A percentile compares a stretch with the other conserved stretches of the same genome.
phyloP scores from a whole-genome alignment of 92 coral and sea anemone species.

The Zoanthus sociatus region DNA sequence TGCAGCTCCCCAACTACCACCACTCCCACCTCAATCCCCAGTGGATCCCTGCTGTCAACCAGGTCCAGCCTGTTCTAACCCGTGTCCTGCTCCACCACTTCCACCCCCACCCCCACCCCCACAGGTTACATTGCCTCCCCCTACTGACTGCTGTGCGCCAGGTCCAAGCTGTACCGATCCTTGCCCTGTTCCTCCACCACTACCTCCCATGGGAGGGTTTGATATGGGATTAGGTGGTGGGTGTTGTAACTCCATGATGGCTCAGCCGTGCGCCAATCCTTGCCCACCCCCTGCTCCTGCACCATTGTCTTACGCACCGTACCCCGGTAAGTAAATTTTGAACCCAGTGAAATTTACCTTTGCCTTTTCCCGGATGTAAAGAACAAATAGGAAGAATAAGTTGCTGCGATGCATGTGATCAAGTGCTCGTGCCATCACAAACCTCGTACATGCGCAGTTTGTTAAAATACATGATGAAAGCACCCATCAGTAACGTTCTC shows the following conservation, averaged over 20 bases:
- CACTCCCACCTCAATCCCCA: slow-evolving; percentile 9
- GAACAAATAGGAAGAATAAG: too few relatives aligned
- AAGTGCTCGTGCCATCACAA: too few relatives aligned
- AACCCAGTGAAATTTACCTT: neutral
- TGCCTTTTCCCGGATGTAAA: too few relatives aligned
- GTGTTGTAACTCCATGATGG: slow-evolving; percentile 79
- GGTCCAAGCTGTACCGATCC: slow-evolving; percentile 77
- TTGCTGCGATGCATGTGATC: too few relatives aligned
- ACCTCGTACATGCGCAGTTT: too few relatives aligned
- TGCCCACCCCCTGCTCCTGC: slow-evolving; percentile 78
- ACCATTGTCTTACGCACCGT: slow-evolving; percentile 80
- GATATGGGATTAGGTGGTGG: slow-evolving; percentile 62
- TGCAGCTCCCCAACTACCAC: neutral
- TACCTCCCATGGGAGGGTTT: slow-evolving; percentile 50
- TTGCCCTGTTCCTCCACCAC: slow-evolving; percentile 61
- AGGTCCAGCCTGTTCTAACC: neutral
- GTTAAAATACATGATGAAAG: too few relatives aligned
- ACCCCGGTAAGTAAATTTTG: slow-evolving; percentile 70
- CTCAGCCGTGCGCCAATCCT: slow-evolving; percentile 78
- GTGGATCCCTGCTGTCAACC: slow-evolving; percentile 15
- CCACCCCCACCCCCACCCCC: slow-evolving; percentile 32
- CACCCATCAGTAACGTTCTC: too few relatives aligned
- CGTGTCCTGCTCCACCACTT: slow-evolving; percentile 18
- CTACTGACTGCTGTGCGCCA: slow-evolving; percentile 70
- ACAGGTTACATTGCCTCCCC: slow-evolving; percentile 36